A percentile compares a stretch with the other conserved stretches of the same genome.
Evolutionary conservation across 1,140 invertebrate species (phyloP).

Genomic region (Scaptomyza pallida): DNA sequence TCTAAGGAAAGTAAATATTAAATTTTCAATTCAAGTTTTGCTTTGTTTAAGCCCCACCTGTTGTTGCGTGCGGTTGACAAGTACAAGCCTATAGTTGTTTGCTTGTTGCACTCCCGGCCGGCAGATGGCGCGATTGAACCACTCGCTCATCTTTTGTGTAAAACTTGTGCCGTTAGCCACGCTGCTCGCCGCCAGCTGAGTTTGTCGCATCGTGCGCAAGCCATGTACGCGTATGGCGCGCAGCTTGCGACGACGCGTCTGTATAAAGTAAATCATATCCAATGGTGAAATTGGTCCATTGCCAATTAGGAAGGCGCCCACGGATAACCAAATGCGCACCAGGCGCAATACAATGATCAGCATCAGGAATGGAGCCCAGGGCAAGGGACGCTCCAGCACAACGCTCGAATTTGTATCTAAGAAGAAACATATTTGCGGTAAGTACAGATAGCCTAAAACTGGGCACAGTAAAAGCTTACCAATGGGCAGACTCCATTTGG

Average conservation of each 20-base stretch:
- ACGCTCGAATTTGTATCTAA: constrained; percentile 47
- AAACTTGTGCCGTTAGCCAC: constrained; percentile 24
- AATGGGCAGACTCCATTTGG: constrained; percentile 80
- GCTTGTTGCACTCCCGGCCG: constrained; percentile 58
- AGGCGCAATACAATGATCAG: constrained; percentile 72
- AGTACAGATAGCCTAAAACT: too few relatives aligned
- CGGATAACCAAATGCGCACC: constrained; percentile 68
- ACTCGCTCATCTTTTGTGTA: constrained; percentile 41
- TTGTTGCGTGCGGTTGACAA: constrained; percentile 6
- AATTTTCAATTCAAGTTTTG: neutral
- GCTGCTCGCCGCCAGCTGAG: constrained; percentile 35
- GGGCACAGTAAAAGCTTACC: constrained; percentile 32
- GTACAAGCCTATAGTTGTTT: constrained; percentile 36
- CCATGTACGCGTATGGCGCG: constrained; percentile 71
- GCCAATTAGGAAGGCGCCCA: constrained; percentile 70
- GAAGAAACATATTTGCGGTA: too few relatives aligned
- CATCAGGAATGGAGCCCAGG: constrained; percentile 71
- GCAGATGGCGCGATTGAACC: constrained; percentile 69
- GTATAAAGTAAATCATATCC: constrained; percentile 75
- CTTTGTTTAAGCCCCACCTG: constrained; percentile 29
- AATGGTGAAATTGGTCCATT: constrained; percentile 63
- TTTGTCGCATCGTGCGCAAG: constrained; percentile 51
- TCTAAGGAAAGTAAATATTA: constrained; percentile 3
- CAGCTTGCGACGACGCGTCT: constrained; percentile 73
- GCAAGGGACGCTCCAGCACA: constrained; percentile 66